Base-by-base conservation (phyloP, 1,140 invertebrate species). In the Coptotermes formosanus region DNA sequence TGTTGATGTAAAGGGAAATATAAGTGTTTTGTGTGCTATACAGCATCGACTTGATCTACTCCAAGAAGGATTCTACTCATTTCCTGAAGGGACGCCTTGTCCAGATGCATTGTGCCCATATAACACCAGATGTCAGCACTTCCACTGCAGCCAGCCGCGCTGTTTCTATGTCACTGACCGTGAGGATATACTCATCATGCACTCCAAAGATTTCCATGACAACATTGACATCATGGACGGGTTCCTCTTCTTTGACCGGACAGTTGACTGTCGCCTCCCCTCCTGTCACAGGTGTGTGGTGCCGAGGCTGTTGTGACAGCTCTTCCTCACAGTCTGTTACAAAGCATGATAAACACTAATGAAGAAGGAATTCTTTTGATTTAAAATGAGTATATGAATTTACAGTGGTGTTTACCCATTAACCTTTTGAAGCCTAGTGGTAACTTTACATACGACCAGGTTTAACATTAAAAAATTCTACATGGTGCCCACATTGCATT, bases 161-260 rank as follows among this genome's bases (percentile, higher is more conserved):
- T 97, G 95, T 89, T 93, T 95, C 88, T 96, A 95, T 88, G 93
- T 93, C 21, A 95, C 95, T 6, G 93, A 95, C 87, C 91, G 93
- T 75, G 91, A 93, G 21, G 95, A 96, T 88, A 93, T 94, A 55
- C 89, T 96, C 14, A 91, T 94, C 14, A 92, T 94, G 88, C 96
- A 97, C 89, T 94, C 95, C 84, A 94, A 94, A 88, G 96, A 97
- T 89, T 97, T 97, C 89, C 96, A 97, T 89, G 95, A 95, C 87
- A 96, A 95, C 88, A 94, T 96, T 30, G 95, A 95, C 88, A 96
- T 97, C 87, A 91, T 95, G n/a, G 94, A 96, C 30, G 95, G 95
- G 11, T 97, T 96, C 89, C 94, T 95, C 45, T 97, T 96, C 90
- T 97, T 95, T 91, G 96, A 97, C 88, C 92, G 94, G 82, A 95